phyloP scores from a whole-genome alignment of 2,888 invertebrate genomes.

The Stegophylla sp. region DNA sequence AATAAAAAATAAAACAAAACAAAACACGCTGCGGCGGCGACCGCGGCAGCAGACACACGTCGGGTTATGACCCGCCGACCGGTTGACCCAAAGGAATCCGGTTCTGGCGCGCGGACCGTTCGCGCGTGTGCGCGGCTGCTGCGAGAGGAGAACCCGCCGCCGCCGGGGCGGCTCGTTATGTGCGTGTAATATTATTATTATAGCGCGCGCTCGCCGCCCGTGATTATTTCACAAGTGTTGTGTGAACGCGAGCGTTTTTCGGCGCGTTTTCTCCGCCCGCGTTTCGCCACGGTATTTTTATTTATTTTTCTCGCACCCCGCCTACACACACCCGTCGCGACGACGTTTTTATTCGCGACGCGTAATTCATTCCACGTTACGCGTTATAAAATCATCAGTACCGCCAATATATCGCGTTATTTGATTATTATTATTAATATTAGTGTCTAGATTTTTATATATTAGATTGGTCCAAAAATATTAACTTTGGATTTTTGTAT shows the following conservation, averaged over 20 bases:
- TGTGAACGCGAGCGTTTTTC: background rate
- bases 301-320: no score
- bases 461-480: no score
- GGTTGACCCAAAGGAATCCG: slow-evolving; percentile 58
- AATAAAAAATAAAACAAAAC: slow-evolving; percentile 6
- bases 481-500: no score
- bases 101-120: slow-evolving; percentile 28
- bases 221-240: background rate
- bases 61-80: slow-evolving; percentile 58
- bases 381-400: no score
- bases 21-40: background rate
- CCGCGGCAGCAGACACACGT: slow-evolving; percentile 23
- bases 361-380: no score
- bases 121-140: background rate
- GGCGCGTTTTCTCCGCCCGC: background rate
- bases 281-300: no score
- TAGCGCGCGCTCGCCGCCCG: background rate
- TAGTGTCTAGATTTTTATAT: no score
- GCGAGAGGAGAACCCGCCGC: background rate
- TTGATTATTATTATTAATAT: no score
- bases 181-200: background rate
- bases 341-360: no score
- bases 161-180: background rate
- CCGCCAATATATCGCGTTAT: no score
- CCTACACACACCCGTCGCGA: background rate